These are phyloP conservation scores for Noctilio leporinus DNA, from an alignment of 2,113 vertebrate species.

Conservation along the genomic window DNA sequence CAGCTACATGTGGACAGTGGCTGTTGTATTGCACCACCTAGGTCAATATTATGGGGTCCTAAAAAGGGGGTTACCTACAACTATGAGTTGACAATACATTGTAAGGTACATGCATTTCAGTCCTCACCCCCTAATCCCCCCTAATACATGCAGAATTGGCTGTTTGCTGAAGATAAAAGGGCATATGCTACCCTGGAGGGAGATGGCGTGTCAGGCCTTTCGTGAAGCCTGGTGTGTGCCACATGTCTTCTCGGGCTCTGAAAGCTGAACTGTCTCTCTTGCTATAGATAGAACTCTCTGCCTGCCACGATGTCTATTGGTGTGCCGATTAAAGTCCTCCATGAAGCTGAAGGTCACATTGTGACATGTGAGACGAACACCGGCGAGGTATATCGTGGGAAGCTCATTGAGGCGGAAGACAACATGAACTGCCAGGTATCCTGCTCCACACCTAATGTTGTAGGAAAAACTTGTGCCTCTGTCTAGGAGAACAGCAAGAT, in stretches of 20 bases:
- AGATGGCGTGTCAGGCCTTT: background rate
- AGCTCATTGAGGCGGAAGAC: slow-evolving; percentile 96
- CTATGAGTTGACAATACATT: background rate
- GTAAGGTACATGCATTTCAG: background rate
- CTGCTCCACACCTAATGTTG: background rate
- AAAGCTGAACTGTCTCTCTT: background rate
- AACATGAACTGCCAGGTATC: slow-evolving; percentile 99
- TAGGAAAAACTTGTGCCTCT: background rate
- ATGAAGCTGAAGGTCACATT: slow-evolving; percentile 97
- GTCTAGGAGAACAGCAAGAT: background rate
- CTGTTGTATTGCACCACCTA: background rate
- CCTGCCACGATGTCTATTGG: slow-evolving; percentile 91
- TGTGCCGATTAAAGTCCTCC: slow-evolving; percentile 97
- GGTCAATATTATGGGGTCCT: background rate
- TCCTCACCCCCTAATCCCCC: too few relatives aligned
- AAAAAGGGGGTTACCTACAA: background rate
- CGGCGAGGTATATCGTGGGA: slow-evolving; percentile 95
- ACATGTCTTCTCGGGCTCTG: background rate
- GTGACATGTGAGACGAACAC: slow-evolving; percentile 98
- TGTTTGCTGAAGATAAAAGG: background rate
- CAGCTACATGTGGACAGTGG: background rate
- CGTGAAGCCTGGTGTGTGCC: background rate
- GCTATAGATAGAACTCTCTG: background rate
- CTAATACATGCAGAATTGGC: background rate
- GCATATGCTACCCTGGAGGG: background rate